Base-by-base conservation (phyloP, 2,888 invertebrate species). In the Mylabris sibirica region DNA sequence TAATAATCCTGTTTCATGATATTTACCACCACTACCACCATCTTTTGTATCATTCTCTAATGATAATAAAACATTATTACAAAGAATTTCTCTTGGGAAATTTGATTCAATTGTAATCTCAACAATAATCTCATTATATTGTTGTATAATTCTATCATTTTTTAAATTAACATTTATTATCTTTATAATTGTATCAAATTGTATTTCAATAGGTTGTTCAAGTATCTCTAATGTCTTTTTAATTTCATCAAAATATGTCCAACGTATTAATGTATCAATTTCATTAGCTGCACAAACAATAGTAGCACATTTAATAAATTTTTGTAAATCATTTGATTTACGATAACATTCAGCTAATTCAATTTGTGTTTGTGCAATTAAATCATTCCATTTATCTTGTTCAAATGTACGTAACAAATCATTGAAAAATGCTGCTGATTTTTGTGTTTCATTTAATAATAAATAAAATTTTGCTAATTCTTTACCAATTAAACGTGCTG, bases 391-490 rank as follows among this genome's bases (percentile, higher is more conserved):
- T 22, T 93, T 93, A 80, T 98, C 97, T 66, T 93, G 91, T 79
- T 92, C 92, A 77, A 95, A 94, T 4, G 95, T 95, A 64, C 95
- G 90, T 30, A 97, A 85, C 0, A 96, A 92, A 81, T 97, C 97
- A 63, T 91, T 90, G 1, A 98, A 88, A 83, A 97, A 98, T 0
- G 93, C 93, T 4, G 95, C 93, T 0, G 98, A 95, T 83, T 97
- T 97, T 74, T 94, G 91, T 0, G 94, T 93, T 82, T 96, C 93
- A 0, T 93, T 93, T 9, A 94, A 87, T 72, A 93, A 92, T 76
- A 95, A 91, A 84, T 98, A 98, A 83, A 98, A 97, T 30, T 92
- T 90, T 0, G 98, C 97, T 62, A 98, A 85, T 79, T 98, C 95
- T 49, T 93, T 89, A 0, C 98, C 98, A 67, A 98, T 94, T 60